Conservation (phyloP, 2,888 invertebrate species). For the Lacanobia oleracea region DNA sequence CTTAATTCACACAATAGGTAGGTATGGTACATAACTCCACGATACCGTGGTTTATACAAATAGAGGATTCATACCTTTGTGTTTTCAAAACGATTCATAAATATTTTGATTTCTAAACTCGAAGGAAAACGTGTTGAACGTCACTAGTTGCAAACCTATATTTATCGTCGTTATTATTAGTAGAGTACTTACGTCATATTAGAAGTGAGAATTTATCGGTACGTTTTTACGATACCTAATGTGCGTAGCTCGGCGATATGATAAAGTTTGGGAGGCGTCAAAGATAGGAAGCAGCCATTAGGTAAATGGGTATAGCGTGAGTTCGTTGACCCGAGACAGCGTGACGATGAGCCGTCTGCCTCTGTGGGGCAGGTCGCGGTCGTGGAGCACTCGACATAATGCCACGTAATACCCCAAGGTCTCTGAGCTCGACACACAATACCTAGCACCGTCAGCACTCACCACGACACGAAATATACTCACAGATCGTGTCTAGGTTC, state of each 20-base stretch:
- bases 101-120: constrained; percentile 51
- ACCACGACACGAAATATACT: constrained; percentile 20
- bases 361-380: constrained; percentile 77
- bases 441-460: constrained; percentile 31
- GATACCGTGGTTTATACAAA: constrained; percentile 41
- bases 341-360: constrained; percentile 68
- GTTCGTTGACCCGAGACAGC: constrained; percentile 66
- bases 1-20: constrained; percentile 36
- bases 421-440: constrained; percentile 62
- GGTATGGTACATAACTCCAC: constrained; percentile 28
- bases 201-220: constrained; percentile 19
- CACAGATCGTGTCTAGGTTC: neutral
- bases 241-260: constrained; percentile 28
- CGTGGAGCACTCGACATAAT: constrained; percentile 67
- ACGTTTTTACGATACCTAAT: constrained; percentile 28
- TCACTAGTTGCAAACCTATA: constrained; percentile 39
- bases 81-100: constrained; percentile 54
- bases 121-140: constrained; percentile 41
- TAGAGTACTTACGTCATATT: constrained; percentile 19
- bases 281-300: constrained; percentile 64
- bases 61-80: constrained; percentile 54
- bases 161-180: constrained; percentile 32
- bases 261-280: constrained; percentile 53
- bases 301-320: constrained; percentile 59
- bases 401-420: constrained; percentile 68